Conservation (phyloP, 1,140 invertebrate species). For the Dendroctonus valens region DNA sequence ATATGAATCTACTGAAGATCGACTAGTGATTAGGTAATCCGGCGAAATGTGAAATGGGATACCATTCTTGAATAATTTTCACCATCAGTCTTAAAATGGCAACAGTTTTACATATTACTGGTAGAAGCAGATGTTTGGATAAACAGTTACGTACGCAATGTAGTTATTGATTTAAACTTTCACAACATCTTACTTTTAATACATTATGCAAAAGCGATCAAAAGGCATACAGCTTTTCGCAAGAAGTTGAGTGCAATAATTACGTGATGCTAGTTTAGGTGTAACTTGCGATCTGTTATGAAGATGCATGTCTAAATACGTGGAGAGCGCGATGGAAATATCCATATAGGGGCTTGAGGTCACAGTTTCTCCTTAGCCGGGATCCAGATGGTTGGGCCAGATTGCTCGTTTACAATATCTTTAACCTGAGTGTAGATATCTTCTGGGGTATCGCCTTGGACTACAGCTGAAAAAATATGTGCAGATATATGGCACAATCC, state of each 20-base stretch:
- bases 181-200: background rate
- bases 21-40: no score
- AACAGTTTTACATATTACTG: no score
- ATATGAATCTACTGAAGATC: no score
- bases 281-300: background rate
- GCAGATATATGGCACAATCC: no score
- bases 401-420: slow-evolving; percentile 91
- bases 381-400: slow-evolving; percentile 95
- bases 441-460: slow-evolving; percentile 95
- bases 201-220: slow-evolving; percentile 2
- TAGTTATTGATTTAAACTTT: background rate
- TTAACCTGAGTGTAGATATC: slow-evolving; percentile 96
- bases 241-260: slow-evolving; percentile 50
- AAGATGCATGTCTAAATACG: slow-evolving; percentile 9
- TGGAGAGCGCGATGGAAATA: slow-evolving; percentile 56
- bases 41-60: no score
- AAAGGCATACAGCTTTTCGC: background rate
- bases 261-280: slow-evolving; percentile 5
- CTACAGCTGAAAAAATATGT: slow-evolving; percentile 72
- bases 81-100: no score
- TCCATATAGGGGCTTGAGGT: slow-evolving; percentile 65
- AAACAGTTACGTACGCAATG: background rate
- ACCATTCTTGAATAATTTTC: no score
- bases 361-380: slow-evolving; percentile 90
- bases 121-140: no score